Percentiles rank a stretch among this genome's conserved stretches.
phyloP scores from a whole-genome alignment of 1,140 invertebrate species.

The Bicyclus anynana region DNA sequence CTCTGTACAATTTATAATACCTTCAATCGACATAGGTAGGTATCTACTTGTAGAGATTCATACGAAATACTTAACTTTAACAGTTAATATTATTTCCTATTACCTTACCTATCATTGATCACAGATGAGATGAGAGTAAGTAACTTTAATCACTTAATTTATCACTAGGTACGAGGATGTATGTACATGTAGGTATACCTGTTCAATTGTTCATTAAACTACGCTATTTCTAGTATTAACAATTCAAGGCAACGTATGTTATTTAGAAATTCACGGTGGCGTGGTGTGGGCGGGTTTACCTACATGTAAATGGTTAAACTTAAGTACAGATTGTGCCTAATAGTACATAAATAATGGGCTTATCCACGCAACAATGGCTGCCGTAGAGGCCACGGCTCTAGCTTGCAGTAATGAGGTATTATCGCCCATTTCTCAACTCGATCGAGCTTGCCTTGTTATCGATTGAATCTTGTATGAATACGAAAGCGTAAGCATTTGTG shows the following conservation, averaged over 20 bases:
- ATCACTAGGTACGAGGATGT: no score
- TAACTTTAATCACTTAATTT: no score
- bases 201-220: background rate
- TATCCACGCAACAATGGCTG: constrained; percentile 31
- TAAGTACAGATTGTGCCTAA: constrained; percentile 31
- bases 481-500: constrained; percentile 11
- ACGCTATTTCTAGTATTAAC: constrained; percentile 19
- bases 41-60: no score
- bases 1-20: no score
- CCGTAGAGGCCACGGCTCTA: constrained; percentile 23
- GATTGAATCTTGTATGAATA: constrained; percentile 27
- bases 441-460: constrained; percentile 29
- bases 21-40: no score
- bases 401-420: constrained; percentile 29
- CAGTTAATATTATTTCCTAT: no score
- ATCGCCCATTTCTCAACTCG: constrained; percentile 29
- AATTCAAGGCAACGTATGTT: constrained; percentile 22
- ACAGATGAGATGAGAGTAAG: no score
- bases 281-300: constrained; percentile 28
- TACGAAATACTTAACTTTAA: no score
- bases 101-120: no score
- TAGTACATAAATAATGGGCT: constrained; percentile 37
- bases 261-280: constrained; percentile 28
- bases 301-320: constrained; percentile 30
- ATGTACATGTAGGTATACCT: background rate